These are phyloP conservation scores for Poliocrania exsul DNA, from an alignment of 2,797 vertebrate species.

Conservation along the genomic window DNA sequence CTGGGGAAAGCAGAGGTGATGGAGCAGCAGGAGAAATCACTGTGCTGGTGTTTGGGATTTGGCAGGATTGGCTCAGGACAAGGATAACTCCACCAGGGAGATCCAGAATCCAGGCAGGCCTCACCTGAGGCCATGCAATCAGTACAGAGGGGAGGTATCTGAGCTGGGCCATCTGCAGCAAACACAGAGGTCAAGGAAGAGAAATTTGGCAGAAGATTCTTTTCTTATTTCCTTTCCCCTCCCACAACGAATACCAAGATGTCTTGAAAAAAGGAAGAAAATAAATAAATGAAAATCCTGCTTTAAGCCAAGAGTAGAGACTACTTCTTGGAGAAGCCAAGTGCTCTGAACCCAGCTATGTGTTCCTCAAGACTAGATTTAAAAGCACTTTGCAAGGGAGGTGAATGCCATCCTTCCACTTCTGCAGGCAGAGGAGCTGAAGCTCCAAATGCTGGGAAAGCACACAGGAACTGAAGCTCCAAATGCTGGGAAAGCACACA, in stretches of 20 bases:
- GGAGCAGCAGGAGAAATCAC: not conserved
- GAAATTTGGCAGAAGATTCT: not conserved
- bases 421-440: not conserved
- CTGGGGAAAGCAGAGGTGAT: not conserved
- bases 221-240: not conserved
- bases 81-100: not conserved
- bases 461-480: fast-evolving
- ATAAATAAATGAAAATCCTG: not conserved
- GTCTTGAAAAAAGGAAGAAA: not conserved
- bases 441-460: not conserved
- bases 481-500: fast-evolving
- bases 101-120: not conserved
- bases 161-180: not conserved
- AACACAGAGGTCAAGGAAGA: not conserved
- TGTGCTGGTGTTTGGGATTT: not conserved
- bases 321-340: not conserved
- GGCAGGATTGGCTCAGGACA: not conserved
- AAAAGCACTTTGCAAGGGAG: not conserved
- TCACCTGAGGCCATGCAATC: not conserved
- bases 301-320: not conserved
- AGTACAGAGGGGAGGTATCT: not conserved
- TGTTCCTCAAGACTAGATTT: not conserved
- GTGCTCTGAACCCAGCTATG: not conserved
- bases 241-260: not conserved
- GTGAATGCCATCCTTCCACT: not conserved